Conservation (phyloP, 2,797 vertebrate species). For the Clamator glandarius region DNA sequence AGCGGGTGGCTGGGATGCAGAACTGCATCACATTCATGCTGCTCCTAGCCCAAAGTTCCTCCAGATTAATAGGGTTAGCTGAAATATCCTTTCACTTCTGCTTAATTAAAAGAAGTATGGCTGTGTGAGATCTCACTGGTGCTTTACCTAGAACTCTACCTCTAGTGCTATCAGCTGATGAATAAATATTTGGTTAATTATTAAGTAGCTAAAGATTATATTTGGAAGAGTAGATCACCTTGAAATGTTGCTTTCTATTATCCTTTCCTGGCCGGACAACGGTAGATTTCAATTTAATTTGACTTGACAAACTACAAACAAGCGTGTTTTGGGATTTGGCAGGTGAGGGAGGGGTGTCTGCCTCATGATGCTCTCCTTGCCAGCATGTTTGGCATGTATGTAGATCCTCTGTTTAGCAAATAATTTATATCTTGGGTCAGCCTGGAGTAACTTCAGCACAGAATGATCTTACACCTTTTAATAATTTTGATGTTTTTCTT, state of each 20-base stretch:
- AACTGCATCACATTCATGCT: background rate
- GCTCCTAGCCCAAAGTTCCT: background rate
- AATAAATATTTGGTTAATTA: constrained; percentile 62
- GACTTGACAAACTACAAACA: background rate
- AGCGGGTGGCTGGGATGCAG: background rate
- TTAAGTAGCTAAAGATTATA: constrained; percentile 55
- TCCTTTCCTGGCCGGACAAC: background rate
- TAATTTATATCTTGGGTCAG: background rate
- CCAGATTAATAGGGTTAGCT: background rate
- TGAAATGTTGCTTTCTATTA: constrained; percentile 51
- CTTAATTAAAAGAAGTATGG: background rate
- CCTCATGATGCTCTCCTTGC: background rate
- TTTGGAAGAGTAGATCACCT: constrained; percentile 50
- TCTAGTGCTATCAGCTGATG: constrained; percentile 27
- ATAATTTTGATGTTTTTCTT: background rate
- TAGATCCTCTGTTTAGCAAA: background rate
- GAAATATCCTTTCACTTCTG: background rate
- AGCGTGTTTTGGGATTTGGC: background rate
- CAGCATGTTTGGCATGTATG: background rate
- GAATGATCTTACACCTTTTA: background rate
- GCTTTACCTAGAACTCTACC: constrained; percentile 19
- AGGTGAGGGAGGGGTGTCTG: background rate
- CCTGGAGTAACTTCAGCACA: background rate
- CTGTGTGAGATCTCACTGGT: background rate
- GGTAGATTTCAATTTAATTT: constrained; percentile 32